A percentile compares a stretch with the other conserved stretches of the same genome.
These are phyloP conservation scores for Eurystomus glaucurus DNA, from an alignment of 2,797 vertebrate species.

Conservation along the genomic window DNA sequence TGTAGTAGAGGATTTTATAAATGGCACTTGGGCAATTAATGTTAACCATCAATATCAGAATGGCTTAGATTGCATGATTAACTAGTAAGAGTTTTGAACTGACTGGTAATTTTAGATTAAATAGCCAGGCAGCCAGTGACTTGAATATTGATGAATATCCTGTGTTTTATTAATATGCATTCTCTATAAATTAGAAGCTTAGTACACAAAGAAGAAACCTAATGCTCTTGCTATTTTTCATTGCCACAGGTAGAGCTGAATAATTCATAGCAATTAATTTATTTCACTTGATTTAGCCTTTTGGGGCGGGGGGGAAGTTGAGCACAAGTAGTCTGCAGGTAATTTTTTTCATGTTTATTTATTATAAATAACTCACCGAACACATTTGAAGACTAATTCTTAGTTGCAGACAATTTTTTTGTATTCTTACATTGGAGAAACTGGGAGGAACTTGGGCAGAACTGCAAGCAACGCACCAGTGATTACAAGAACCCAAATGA, in stretches of 20 bases:
- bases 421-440: neutral
- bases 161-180: slow-evolving; percentile 79
- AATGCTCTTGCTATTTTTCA: slow-evolving; percentile 77
- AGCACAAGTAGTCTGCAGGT: slow-evolving; percentile 57
- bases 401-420: neutral
- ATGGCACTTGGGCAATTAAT: slow-evolving; percentile 70
- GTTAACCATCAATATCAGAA: slow-evolving; percentile 76
- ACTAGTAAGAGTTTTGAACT: slow-evolving; percentile 77
- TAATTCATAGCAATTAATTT: slow-evolving; percentile 79
- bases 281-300: slow-evolving; percentile 76
- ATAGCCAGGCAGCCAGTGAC: slow-evolving; percentile 73
- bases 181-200: slow-evolving; percentile 77
- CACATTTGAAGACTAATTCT: neutral
- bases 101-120: slow-evolving; percentile 78
- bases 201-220: slow-evolving; percentile 78
- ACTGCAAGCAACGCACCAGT: neutral
- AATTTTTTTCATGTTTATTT: slow-evolving; percentile 52
- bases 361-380: slow-evolving; percentile 43
- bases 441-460: neutral
- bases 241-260: slow-evolving; percentile 78
- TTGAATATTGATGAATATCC: slow-evolving; percentile 78
- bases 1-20: slow-evolving; percentile 53
- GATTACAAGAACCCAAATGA: neutral
- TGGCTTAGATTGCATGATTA: slow-evolving; percentile 77
- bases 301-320: neutral